Evolutionary conservation across 2,888 invertebrate species (phyloP), one percentile per base, ranked within the genome.

Genomic region (Odontocolon sp.): DNA sequence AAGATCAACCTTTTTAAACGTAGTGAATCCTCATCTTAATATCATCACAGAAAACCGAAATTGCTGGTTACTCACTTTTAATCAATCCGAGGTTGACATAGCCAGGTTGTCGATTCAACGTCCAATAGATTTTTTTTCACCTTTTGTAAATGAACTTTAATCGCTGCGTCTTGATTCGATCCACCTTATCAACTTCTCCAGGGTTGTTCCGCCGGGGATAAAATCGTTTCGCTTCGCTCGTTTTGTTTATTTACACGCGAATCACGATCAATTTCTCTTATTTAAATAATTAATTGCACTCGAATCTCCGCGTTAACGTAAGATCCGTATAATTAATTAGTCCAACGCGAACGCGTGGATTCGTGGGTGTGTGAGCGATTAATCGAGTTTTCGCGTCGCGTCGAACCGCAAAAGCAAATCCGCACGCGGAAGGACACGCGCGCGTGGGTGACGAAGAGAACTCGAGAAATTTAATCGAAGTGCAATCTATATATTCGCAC

Each of bases 41-140:
- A n/a, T n/a, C n/a, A n/a, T n/a, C n/a, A 3, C 2, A 52, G 31
- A 52, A 52, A 52, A 16, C n/a, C 4, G 11, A 26, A 3, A 0
- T 26, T 36, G n/a, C 1, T 6, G 14, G 33, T 83, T 33, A 87
- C 88, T 85, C 78, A 88, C 88, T 79, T 83, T 82, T 80, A 80
- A 86, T 87, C 80, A 85, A 63, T 82, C 81, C 66, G 26, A 52
- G 77, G 54, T 77, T 64, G 82, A 80, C 84, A 84, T 85, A 50
- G 36, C n/a, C 26, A 14, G 21, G n/a, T 16, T 14, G 28, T 54
- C 52, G 70, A 33, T 33, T 56, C 18, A 31, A 52, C 9, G 28
- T 28, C 42, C 57, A 28, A 52, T 36, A 33, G 42, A 38, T 45
- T 23, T 21, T 59, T 18, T 23, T 11, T 23, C 16, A 18, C 6